Conservation (phyloP, 2,113 vertebrate genomes). For the Neodontobutis hainanensis region DNA sequence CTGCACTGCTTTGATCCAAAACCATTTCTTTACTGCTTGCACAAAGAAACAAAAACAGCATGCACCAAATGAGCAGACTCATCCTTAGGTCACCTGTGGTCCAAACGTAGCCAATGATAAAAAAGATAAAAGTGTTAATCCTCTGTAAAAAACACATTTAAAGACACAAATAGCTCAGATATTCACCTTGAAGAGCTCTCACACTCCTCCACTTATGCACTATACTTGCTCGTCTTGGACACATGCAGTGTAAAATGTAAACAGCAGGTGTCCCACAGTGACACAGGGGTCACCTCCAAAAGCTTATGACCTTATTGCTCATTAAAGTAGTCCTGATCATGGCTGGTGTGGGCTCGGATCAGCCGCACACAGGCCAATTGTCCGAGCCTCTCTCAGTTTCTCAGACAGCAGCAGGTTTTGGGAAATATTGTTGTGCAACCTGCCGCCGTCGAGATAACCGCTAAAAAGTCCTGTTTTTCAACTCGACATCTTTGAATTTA, state of each 20-base stretch:
- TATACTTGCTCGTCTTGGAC: conserved; percentile 3
- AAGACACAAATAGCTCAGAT: not conserved
- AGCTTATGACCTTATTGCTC: conserved; percentile 47
- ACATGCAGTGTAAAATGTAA: no score
- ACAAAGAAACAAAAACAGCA: conserved; percentile 65
- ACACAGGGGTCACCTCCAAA: conserved; percentile 35
- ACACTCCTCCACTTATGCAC: conserved; percentile 14
- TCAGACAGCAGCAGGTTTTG: conserved; percentile 62
- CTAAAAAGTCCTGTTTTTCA: no score
- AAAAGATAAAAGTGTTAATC: not conserved
- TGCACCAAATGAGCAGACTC: conserved; percentile 54
- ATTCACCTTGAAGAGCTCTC: conserved; percentile 41
- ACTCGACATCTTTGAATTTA: no score
- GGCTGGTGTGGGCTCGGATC: conserved; percentile 4
- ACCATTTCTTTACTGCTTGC: conserved; percentile 45
- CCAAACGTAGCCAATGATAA: conserved; percentile 4
- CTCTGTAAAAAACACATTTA: not conserved
- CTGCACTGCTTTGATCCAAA: conserved; percentile 32
- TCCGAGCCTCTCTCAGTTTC: conserved; percentile 27
- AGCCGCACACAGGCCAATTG: conserved; percentile 30
- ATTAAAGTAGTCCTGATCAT: conserved; percentile 47
- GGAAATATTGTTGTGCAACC: not conserved
- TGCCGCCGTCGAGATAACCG: not conserved
- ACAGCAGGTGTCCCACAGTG: conserved; percentile 56
- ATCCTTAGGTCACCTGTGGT: conserved; percentile 43